Percentiles rank a stretch among this genome's conserved stretches.
phyloP scores from a whole-genome alignment of 2,888 invertebrate species.

The Caenorhabditis sp. region DNA sequence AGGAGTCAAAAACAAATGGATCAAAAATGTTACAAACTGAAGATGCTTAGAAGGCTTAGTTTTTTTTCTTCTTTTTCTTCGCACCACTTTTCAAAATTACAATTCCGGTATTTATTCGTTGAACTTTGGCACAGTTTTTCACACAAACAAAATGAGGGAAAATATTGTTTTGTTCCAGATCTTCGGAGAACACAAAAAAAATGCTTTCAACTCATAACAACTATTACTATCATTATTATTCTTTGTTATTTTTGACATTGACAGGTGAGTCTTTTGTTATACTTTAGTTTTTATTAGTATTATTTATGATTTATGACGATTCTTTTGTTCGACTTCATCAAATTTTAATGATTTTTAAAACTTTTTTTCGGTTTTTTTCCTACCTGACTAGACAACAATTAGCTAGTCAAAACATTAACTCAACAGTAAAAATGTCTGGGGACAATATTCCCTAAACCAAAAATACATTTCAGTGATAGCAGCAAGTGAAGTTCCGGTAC shows the following conservation, averaged over 20 bases:
- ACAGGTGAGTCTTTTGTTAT: slow-evolving; percentile 16
- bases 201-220: background rate
- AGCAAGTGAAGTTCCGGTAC: slow-evolving; percentile 30
- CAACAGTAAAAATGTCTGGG: too few species aligned
- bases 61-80: too few species aligned
- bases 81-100: too few species aligned
- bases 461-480: background rate
- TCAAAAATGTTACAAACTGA: too few species aligned
- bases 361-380: too few species aligned
- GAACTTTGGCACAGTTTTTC: too few species aligned
- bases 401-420: too few species aligned
- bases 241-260: slow-evolving; percentile 6
- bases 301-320: background rate
- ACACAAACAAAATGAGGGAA: too few species aligned
- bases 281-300: background rate
- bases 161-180: background rate
- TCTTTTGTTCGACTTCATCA: background rate
- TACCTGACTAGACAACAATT: background rate
- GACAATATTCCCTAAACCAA: background rate
- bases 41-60: too few species aligned
- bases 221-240: background rate
- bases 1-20: too few species aligned
- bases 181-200: background rate
- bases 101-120: too few species aligned
- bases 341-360: too few species aligned